Base-by-base conservation (phyloP, 2,888 invertebrate species). In the Aleiodes leptofemur region DNA sequence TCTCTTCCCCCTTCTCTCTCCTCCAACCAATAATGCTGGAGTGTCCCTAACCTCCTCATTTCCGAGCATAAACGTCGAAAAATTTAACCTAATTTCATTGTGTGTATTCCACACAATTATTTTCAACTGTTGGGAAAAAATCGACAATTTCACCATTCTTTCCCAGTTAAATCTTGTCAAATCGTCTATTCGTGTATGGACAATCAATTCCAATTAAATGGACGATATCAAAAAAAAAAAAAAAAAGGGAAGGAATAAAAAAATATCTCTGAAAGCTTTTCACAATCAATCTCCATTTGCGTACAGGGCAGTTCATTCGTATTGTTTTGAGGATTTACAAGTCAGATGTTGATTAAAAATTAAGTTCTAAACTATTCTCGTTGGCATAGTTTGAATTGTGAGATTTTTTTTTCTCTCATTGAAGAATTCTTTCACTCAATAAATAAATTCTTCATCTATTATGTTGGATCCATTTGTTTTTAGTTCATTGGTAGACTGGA, bases 41-140 rank as follows among this genome's bases (percentile, higher is more conserved):
- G 78, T 76, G 78, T 74, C 78, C 76, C 74, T 74, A 74, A 73
- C 76, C 74, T 76, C 74, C 77, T 74, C 74, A 77, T 77, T 77
- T 77, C 3, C 78, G 56, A 56, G 56, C 69, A 73, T 77, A 66
- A 80, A 61, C 77, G 61, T 66, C 16, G 16, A n/a, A 43, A 64
- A 43, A 43, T 16, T 64, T 23, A 48, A 38, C 48, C 16, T 7
- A 48, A 43, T 43, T 43, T 43, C 34, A 34, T 64, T 64, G 38
- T 48, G 38, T 48, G 16, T 64, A 43, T 14, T 23, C 23, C 23
- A 23, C 61, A 38, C 8, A 43, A 43, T 9, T 43, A 43, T 43
- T 43, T 43, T 43, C 43, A 7, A 43, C 43, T 9, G 9, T 11
- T 8, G 8, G 8, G 4, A 38, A 38, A 38, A 3, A 38, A 7